Conservation (phyloP, 2,888 invertebrate genomes). For the Netelia melanura region DNA sequence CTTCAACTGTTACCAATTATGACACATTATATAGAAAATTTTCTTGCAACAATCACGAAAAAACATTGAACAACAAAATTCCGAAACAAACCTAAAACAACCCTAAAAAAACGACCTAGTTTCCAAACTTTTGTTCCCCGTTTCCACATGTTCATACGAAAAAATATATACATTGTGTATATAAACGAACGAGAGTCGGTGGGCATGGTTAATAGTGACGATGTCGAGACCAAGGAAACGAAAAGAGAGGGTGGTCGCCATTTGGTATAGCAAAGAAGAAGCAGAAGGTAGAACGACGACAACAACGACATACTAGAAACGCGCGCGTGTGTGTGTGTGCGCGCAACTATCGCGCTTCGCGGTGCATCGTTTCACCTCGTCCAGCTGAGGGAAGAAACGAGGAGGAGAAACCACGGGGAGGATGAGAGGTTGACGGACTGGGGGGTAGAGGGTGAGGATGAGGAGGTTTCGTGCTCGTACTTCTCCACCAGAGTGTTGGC, state of each 20-base stretch:
- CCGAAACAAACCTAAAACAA: too few relatives aligned
- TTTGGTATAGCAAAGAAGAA: conserved; percentile 28
- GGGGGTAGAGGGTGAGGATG: background rate
- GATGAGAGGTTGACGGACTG: too few relatives aligned
- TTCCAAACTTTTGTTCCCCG: too few relatives aligned
- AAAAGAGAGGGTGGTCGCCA: conserved; percentile 16
- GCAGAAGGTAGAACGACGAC: conserved; percentile 75
- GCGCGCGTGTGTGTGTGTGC: conserved; percentile 5
- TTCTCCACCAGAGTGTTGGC: conserved; percentile 4
- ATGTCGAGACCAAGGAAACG: conserved; percentile 38
- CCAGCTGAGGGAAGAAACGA: conserved; percentile 29
- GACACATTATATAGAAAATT: too few relatives aligned
- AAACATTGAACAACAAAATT: too few relatives aligned
- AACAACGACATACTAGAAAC: conserved; percentile 57
- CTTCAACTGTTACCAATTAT: too few relatives aligned
- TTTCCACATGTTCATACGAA: background rate
- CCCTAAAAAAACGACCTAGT: too few relatives aligned
- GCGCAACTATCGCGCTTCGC: conserved; percentile 46
- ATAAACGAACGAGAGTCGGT: conserved; percentile 36
- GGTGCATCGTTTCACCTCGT: conserved; percentile 53
- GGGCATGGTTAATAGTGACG: conserved; percentile 48
- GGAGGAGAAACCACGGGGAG: conserved; percentile 41
- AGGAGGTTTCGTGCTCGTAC: conserved; percentile 58
- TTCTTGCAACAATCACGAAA: too few relatives aligned
- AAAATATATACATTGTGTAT: conserved; percentile 15